These are phyloP conservation scores for Salvator merianae DNA, from an alignment of 2,113 vertebrate species.

Conservation along the genomic window DNA sequence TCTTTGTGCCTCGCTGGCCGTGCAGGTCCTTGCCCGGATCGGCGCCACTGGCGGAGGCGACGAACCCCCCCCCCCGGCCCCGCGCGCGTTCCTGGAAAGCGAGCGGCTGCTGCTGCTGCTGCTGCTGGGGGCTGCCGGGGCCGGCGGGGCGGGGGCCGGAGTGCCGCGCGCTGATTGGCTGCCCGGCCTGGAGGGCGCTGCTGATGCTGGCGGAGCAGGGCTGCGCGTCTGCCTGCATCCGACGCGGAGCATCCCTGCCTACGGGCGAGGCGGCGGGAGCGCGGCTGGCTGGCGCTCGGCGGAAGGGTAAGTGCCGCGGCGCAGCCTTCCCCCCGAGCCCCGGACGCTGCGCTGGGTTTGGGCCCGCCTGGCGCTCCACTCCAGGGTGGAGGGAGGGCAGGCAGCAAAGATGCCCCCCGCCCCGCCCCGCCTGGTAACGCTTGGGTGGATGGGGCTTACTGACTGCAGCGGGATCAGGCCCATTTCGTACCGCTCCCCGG, in stretches of 20 bases:
- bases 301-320: not conserved
- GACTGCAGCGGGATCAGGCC: no score
- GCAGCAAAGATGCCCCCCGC: no score
- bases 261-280: not conserved
- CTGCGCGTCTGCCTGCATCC: not conserved
- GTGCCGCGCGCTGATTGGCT: not conserved
- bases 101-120: not conserved
- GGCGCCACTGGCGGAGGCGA: not conserved
- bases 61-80: accelerated
- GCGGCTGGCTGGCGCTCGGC: no score
- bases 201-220: not conserved
- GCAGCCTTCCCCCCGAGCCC: no score
- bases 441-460: no score
- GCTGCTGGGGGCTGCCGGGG: not conserved
- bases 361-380: not conserved
- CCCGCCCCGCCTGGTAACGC: no score
- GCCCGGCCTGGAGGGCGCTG: not conserved
- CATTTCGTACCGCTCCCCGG: no score
- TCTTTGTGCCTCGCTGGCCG: no score
- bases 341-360: no score
- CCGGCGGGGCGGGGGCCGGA: not conserved
- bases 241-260: no score
- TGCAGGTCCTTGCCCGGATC: not conserved
- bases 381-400: no score
- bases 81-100: not conserved